Base-by-base conservation (phyloP, 2,888 invertebrate genomes). In the Himalopsyche kuldschensis region DNA sequence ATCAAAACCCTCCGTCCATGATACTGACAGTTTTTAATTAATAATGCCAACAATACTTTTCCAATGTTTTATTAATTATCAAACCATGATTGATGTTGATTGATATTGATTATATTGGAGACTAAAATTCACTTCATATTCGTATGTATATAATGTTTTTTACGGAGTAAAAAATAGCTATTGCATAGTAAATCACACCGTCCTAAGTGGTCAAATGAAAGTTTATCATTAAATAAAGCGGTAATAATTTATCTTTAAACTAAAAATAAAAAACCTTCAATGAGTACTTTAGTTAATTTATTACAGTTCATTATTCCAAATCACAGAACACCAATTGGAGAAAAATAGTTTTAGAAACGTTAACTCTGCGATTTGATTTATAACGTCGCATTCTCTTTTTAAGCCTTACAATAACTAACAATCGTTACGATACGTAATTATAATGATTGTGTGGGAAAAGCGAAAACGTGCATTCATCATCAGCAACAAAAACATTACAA, bases 311-410 rank as follows among this genome's bases (percentile, higher is more conserved):
- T 55, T 69, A 69, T 76, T 41, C 20, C 76, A 76, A 76, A 76
- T 76, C 76, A 76, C 35, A 76, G 35, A 76, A 32, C 35, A 76
- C 35, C 32, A n/a, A 76, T 35, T 10, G 76, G 41, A 76, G 76
- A 76, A 76, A 35, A 41, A 76, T 35, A 35, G 76, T 76, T 76
- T 76, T 76, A 76, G 76, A 76, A 76, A 76, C 76, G 35, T 32
- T 76, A 35, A n/a, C 41, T 76, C 35, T 31, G 76, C 76, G 24
- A 76, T 24, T n/a, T 41, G 24, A 32, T 76, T 76, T 76, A 41
- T 35, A 76, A 3, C 69, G 11, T 69, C 69, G 69, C 69, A 69
- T 69, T 69, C 69, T 30, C 27, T 69, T 69, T 69, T 69, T 24
- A 63, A 69, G 69, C 69, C 69, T 69, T 69, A 69, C 69, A 30